Base-by-base conservation (phyloP, 2,113 vertebrate species). In the Corydoras sp. region DNA sequence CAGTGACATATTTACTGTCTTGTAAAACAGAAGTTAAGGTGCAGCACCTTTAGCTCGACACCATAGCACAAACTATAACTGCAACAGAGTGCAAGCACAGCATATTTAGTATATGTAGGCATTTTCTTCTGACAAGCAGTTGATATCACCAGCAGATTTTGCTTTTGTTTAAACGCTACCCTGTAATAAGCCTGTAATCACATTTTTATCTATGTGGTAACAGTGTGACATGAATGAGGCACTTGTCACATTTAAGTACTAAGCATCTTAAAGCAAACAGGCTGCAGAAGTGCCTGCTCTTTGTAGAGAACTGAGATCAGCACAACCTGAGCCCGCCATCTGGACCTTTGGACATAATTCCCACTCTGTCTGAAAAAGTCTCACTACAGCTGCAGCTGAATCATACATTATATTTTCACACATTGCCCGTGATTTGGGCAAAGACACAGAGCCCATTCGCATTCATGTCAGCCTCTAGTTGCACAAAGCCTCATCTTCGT, bases 261-360 rank as follows among this genome's bases (percentile, higher is more conserved):
- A 50, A 56, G 30, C 48, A 77, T 68, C 13, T 10, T 7, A 58
- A 5, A 60, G 35, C 13, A 51, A 53, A 68, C 15, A 59, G n/a
- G 18, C 11, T 51, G 31, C 70, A 43, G 9, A 62, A 72, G 53
- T 72, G 43, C 63, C n/a, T 64, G 18, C 65, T 72, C 53, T 54
- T 48, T 69, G 58, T 53, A 35, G 15, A 62, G 53, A 69, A 49
- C 65, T 55, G 32, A 51, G 32, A 68, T 74, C 66, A 69, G 24
- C 68, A 53, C 35, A 70, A 69, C 67, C 55, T 75, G 60, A 74
- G 56, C 32, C 10, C 30, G 10, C 77, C 77, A 78, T 78, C 77
- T 78, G 77, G 60, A 65, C 63, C 72, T 71, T 71, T 63, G 64
- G 72, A 68, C 64, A 78, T 32, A 78, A 66, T 75, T 68, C 58